phyloP scores from a whole-genome alignment of 30 jellyfish, hydroid and myxozoan species.

The Cassiopea andromeda region DNA sequence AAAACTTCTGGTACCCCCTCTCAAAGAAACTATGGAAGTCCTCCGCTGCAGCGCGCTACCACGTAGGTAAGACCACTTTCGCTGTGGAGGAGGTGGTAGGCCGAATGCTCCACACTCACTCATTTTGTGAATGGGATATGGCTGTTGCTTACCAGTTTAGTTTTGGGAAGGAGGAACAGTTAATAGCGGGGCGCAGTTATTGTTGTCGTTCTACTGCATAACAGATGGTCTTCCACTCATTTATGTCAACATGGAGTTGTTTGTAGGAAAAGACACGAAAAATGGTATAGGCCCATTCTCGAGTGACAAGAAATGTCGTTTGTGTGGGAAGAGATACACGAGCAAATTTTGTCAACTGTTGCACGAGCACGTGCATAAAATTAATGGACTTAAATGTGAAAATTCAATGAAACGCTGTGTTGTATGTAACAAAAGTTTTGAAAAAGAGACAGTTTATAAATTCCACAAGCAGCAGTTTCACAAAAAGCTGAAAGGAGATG shows the following conservation, averaged over 20 bases:
- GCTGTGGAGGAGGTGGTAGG: background rate
- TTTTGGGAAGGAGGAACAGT: background rate
- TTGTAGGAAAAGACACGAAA: background rate
- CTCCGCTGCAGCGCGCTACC: too few relatives aligned
- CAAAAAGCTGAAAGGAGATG: slow-evolving; percentile 14
- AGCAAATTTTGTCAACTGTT: slow-evolving; percentile 39
- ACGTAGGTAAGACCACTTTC: background rate
- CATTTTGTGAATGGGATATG: background rate
- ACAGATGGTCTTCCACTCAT: too few relatives aligned
- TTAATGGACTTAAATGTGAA: slow-evolving; percentile 57
- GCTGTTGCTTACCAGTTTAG: background rate
- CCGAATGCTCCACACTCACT: background rate
- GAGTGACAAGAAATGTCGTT: background rate
- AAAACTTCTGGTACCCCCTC: too few relatives aligned
- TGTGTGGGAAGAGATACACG: slow-evolving; percentile 47
- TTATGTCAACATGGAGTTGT: background rate
- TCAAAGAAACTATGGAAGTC: too few relatives aligned
- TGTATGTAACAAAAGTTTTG: slow-evolving; percentile 70
- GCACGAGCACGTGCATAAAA: slow-evolving; percentile 50
- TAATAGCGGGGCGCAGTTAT: too few relatives aligned
- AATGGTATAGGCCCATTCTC: slow-evolving; percentile 16
- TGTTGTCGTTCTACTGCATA: too few relatives aligned
- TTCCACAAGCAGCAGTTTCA: slow-evolving; percentile 68
- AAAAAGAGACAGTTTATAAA: slow-evolving; percentile 32
- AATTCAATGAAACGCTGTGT: slow-evolving; percentile 59